phyloP scores from a whole-genome alignment of 2,888 invertebrate species.

The Philhelius pedissequus region DNA sequence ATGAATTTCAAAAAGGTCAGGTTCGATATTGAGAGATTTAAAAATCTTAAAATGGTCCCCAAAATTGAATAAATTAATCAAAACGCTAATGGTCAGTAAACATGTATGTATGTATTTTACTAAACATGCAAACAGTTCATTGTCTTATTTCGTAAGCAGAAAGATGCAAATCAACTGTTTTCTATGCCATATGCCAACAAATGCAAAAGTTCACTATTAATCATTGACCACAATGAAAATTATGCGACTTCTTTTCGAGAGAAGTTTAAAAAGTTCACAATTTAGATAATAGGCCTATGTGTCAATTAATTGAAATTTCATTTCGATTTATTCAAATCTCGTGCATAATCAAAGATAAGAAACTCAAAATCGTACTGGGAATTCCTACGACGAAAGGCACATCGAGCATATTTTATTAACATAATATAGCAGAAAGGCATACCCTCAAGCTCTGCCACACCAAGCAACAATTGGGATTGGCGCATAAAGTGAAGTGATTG shows the following conservation, averaged over 20 bases:
- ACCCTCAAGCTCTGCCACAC: background rate
- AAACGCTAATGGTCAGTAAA: constrained; percentile 21
- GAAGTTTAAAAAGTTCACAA: background rate
- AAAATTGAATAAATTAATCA: constrained; percentile 47
- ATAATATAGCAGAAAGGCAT: background rate
- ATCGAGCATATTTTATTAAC: background rate
- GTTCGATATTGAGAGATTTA: background rate
- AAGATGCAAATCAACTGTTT: constrained; percentile 48
- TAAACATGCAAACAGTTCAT: constrained; percentile 41
- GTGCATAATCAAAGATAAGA: constrained; percentile 42
- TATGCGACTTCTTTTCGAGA: constrained; percentile 1
- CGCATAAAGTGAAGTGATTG: constrained; percentile 14
- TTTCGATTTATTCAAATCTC: constrained; percentile 53
- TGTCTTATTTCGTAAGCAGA: constrained; percentile 57
- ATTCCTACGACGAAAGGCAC: constrained; percentile 41
- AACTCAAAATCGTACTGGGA: background rate
- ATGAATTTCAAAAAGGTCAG: constrained; percentile 48
- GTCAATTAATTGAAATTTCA: constrained; percentile 50
- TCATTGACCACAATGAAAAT: constrained; percentile 22
- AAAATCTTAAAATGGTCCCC: constrained; percentile 9
- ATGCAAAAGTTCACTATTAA: constrained; percentile 45
- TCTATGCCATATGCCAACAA: constrained; percentile 52
- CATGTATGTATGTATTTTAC: constrained; percentile 16
- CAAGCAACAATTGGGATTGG: background rate
- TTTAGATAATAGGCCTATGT: constrained; percentile 40